phyloP scores from a whole-genome alignment of 2,888 invertebrate species.

The Tuta absoluta region DNA sequence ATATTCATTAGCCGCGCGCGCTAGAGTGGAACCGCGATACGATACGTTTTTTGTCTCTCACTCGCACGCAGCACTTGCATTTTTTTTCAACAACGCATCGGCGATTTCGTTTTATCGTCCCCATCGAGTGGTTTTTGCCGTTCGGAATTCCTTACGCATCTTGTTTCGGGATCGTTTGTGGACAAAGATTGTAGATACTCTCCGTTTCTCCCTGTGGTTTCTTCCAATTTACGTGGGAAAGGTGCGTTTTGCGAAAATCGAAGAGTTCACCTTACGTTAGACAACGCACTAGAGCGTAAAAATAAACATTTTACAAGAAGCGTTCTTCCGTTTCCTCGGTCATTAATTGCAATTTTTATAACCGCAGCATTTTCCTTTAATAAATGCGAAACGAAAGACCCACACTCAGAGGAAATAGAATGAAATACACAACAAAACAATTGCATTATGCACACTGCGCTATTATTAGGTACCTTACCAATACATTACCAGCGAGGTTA shows the following conservation, averaged over 20 bases:
- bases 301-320: slow-evolving; percentile 15
- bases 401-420: neutral
- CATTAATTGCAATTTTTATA: slow-evolving; percentile 22
- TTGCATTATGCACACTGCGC: slow-evolving; percentile 19
- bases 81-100: slow-evolving; percentile 77
- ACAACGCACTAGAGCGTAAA: neutral
- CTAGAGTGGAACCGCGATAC: slow-evolving; percentile 78
- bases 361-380: slow-evolving; percentile 9
- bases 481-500: slow-evolving; percentile 39
- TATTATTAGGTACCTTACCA: slow-evolving; percentile 22
- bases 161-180: slow-evolving; percentile 65
- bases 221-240: slow-evolving; percentile 40
- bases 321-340: slow-evolving; percentile 15
- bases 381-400: neutral
- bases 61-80: slow-evolving; percentile 76
- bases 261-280: slow-evolving; percentile 11
- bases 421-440: neutral
- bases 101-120: slow-evolving; percentile 78
- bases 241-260: slow-evolving; percentile 21
- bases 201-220: too few species aligned
- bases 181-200: slow-evolving; percentile 42
- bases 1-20: slow-evolving; percentile 74
- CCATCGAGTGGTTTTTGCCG: slow-evolving; percentile 76
- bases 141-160: slow-evolving; percentile 74
- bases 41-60: slow-evolving; percentile 77